Evolutionary conservation across 1,140 invertebrate species (phyloP).

Genomic region (Bradysia coprophila): DNA sequence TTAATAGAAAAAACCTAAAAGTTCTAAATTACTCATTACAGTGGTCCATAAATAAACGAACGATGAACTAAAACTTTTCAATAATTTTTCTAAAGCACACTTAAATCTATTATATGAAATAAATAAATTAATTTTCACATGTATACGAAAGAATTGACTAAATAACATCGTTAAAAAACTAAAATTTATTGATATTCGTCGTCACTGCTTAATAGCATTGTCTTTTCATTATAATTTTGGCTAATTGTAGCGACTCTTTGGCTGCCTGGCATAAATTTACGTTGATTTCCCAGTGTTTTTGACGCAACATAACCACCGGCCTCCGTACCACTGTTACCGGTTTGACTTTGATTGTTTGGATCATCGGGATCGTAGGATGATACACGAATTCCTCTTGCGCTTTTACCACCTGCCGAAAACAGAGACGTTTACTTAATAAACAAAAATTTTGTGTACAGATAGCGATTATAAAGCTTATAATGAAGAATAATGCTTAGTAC

Average conservation of each 20-base stretch:
- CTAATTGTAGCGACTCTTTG: conserved; percentile 58
- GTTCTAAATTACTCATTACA: too few species aligned
- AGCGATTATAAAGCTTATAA: too few species aligned
- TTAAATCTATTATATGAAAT: too few species aligned
- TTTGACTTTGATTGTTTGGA: conserved; percentile 16
- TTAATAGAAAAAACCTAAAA: too few species aligned
- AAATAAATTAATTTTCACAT: too few species aligned
- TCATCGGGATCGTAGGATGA: conserved; percentile 49
- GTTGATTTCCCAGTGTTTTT: conserved; percentile 21
- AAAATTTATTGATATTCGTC: conserved; percentile 95
- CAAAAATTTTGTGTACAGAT: too few species aligned
- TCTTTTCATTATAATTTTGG: conserved; percentile 86
- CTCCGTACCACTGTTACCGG: conserved; percentile 9
- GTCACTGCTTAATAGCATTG: conserved; percentile 87
- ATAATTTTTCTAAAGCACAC: too few species aligned
- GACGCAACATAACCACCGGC: conserved; percentile 20
- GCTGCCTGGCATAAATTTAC: conserved; percentile 30
- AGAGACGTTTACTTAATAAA: conserved; percentile 13
- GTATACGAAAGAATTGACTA: too few species aligned
- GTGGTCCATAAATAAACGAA: too few species aligned
- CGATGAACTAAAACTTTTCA: too few species aligned
- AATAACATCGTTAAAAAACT: too few species aligned
- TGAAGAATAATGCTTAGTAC: too few species aligned
- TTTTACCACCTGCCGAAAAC: conserved; percentile 34
- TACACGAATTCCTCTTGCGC: conserved; percentile 39